phyloP scores from a whole-genome alignment of 2,888 invertebrate species.

The Erebia epiphron region DNA sequence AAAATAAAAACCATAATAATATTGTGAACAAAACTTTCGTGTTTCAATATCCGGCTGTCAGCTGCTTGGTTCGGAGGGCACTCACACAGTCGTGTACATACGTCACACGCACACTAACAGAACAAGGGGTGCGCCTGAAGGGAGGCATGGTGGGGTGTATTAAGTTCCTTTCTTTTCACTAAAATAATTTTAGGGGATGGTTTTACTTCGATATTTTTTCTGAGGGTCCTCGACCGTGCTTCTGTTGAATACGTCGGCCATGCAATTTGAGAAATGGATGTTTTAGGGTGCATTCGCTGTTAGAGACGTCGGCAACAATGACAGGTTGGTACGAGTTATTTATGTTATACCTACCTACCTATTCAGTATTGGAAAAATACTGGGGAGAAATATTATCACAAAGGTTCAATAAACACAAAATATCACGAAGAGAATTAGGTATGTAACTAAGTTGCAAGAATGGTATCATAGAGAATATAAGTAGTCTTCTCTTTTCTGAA shows the following conservation, averaged over 20 bases:
- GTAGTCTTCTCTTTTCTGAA: too few species aligned
- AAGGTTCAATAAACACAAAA: constrained; percentile 30
- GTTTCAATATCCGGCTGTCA: constrained; percentile 61
- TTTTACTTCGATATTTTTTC: constrained; percentile 80
- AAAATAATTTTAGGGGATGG: constrained; percentile 83
- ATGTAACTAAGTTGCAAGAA: neutral
- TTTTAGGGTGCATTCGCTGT: constrained; percentile 55
- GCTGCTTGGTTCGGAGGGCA: constrained; percentile 69
- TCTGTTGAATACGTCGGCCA: constrained; percentile 67
- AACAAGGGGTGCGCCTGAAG: constrained; percentile 68
- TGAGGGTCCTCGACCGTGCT: constrained; percentile 61
- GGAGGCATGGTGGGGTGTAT: constrained; percentile 79
- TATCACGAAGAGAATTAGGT: neutral
- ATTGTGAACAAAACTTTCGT: constrained; percentile 44
- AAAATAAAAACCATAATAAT: neutral
- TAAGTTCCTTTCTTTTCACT: constrained; percentile 83
- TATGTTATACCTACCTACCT: constrained; percentile 20
- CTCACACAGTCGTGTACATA: constrained; percentile 61
- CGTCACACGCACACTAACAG: constrained; percentile 47
- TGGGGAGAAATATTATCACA: neutral
- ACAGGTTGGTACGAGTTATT: constrained; percentile 43
- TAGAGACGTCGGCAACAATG: constrained; percentile 59
- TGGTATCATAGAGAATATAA: too few species aligned
- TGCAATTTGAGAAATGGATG: constrained; percentile 77
- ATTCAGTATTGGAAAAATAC: neutral